A percentile compares a stretch with the other conserved stretches of the same genome.
phyloP scores from a whole-genome alignment of 2,113 vertebrate species.

The Camelus bactrianus region DNA sequence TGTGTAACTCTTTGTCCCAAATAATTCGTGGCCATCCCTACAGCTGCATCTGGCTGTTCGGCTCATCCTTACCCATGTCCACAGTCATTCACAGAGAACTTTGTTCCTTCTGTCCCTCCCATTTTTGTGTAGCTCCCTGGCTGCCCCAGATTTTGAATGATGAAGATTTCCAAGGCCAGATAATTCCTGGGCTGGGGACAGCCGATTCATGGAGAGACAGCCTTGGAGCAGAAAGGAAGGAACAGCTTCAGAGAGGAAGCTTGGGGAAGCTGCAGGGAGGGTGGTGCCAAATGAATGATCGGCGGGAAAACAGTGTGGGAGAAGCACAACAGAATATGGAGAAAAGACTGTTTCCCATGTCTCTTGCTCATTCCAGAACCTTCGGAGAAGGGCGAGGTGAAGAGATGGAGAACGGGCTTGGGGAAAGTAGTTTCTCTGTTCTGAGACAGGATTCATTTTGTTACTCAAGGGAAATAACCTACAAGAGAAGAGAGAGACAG shows the following conservation, averaged over 20 bases:
- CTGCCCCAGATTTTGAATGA: constrained; percentile 60
- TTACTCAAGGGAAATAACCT: constrained; percentile 70
- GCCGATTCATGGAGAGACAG: constrained; percentile 77
- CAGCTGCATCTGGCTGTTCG: not conserved
- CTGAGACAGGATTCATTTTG: constrained; percentile 77
- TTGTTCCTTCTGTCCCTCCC: constrained; percentile 49
- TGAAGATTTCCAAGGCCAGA: constrained; percentile 67
- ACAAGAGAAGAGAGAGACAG: constrained; percentile 72
- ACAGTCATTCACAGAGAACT: not conserved
- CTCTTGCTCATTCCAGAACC: constrained; percentile 73
- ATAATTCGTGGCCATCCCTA: constrained; percentile 5
- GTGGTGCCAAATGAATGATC: constrained; percentile 53
- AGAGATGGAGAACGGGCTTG: constrained; percentile 12
- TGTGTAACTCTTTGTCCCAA: not conserved
- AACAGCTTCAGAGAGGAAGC: constrained; percentile 27
- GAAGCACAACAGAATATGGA: constrained; percentile 63
- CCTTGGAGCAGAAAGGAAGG: constrained; percentile 70
- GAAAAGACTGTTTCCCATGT: constrained; percentile 42
- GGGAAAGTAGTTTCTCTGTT: constrained; percentile 70
- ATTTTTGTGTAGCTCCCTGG: constrained; percentile 32
- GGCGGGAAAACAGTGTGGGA: constrained; percentile 66
- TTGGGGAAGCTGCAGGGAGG: constrained; percentile 7
- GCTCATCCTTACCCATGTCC: not conserved
- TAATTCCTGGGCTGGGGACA: constrained; percentile 77
- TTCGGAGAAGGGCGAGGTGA: constrained; percentile 59